Conservation (phyloP, 2,888 invertebrate species). For the Polylopha cassiicola region DNA sequence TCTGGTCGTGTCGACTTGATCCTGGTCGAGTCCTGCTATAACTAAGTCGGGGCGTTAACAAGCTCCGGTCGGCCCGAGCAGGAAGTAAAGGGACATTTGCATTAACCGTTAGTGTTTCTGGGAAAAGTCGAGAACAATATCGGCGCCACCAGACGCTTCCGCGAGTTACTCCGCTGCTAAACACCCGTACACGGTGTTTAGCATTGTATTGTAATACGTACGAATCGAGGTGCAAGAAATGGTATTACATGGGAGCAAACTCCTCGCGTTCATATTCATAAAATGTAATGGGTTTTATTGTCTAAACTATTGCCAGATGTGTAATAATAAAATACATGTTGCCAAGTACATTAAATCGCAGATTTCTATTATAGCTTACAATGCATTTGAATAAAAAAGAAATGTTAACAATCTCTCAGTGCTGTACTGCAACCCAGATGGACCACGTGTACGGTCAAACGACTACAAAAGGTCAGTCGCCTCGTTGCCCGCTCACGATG, state of each 20-base stretch:
- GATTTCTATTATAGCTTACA: neutral
- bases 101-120: constrained; percentile 65
- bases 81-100: constrained; percentile 65
- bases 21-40: constrained; percentile 49
- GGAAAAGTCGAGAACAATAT: constrained; percentile 59
- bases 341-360: neutral
- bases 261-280: too few species aligned
- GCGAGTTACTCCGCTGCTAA: constrained; percentile 35
- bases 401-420: constrained; percentile 19
- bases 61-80: constrained; percentile 43
- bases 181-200: constrained; percentile 26
- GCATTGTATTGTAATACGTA: constrained; percentile 18
- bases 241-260: constrained; percentile 3
- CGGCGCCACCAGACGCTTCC: constrained; percentile 43
- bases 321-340: neutral
- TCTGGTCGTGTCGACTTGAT: constrained; percentile 56
- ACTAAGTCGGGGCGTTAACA: constrained; percentile 56
- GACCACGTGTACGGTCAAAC: constrained; percentile 50
- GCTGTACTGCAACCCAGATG: constrained; percentile 39
- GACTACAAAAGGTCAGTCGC: constrained; percentile 61
- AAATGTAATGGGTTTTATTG: too few species aligned
- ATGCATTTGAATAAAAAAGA: constrained; percentile 16
- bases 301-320: too few species aligned
- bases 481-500: constrained; percentile 59
- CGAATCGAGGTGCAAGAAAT: constrained; percentile 4